Base-by-base conservation (phyloP, 2,113 vertebrate genomes). In the Tenrec ecaudatus region DNA sequence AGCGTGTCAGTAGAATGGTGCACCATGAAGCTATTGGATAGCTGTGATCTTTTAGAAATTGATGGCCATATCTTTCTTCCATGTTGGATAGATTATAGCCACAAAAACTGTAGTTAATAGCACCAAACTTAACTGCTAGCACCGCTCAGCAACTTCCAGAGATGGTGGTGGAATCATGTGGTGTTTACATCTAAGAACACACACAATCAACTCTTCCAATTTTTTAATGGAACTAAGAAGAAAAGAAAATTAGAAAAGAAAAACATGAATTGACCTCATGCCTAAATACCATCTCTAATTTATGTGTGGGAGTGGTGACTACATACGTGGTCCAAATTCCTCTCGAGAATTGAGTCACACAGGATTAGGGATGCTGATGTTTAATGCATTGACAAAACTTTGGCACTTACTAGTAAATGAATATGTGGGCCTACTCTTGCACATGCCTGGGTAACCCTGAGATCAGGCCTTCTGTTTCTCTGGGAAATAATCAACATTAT, bases 251-350 rank as follows among this genome's bases (percentile, higher is more conserved):
- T 40, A 31, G 1, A 4, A 2, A 27, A 47, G 73, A 20, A 25
- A 10, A 69, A 78, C 22, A 6, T 53, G 23, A 81, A 73, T 77
- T 19, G 1, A 80, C 16, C 47, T 89, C 22, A 83, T 77, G 8
- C 11, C 38, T 27, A 64, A 53, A 60, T 29, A 87, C 47, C 17
- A 71, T 10, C 4, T 92, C 91, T 82, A 83, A 78, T 95, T 90
- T 66, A 25, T 23, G 25, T 66, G 64, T 25, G 3, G 73, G 86
- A 84, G 12, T 27, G 10, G 27, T 79, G 47, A 11, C 57, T 88
- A 57, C 78, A 64, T 62, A 31, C 20, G 22, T 47, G 47, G 15
- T 64, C 6, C 33, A 77, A 81, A 92, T 23, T 92, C 38, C 86
- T 43, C 27, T 82, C 20, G 7, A 90, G 76, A 78, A 78, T n/a